A percentile compares a stretch with the other conserved stretches of the same genome.
phyloP scores from a whole-genome alignment of 2,888 invertebrate species.

The Holacanthella duospinosa region DNA sequence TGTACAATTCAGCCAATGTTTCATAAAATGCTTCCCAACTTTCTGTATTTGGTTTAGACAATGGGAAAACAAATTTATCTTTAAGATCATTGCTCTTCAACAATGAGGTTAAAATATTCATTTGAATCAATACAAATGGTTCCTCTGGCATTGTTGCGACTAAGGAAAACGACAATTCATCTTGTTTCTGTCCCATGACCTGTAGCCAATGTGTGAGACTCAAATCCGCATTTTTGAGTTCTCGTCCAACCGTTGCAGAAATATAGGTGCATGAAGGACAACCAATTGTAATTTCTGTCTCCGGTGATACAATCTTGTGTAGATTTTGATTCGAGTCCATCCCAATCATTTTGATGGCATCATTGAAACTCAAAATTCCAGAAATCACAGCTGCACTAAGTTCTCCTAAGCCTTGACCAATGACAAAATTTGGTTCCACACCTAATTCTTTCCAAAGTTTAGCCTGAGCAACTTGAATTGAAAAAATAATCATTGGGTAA shows the following conservation, averaged over 20 bases:
- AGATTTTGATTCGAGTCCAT: not conserved
- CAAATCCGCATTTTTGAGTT: not conserved
- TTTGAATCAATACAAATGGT: not conserved
- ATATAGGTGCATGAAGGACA: not conserved
- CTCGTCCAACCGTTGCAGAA: not conserved
- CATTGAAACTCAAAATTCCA: not conserved
- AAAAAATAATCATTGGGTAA: not conserved
- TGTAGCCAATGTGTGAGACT: not conserved
- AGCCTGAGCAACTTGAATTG: not conserved
- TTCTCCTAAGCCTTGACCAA: not conserved
- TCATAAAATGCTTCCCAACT: not conserved
- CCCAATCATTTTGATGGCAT: not conserved
- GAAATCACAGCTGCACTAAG: not conserved
- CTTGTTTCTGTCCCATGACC: not conserved
- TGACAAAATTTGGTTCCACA: not conserved
- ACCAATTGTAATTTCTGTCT: not conserved
- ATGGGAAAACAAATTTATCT: too few species aligned
- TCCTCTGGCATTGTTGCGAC: not conserved
- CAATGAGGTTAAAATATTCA: too few species aligned
- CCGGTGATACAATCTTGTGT: not conserved
- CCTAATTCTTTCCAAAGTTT: not conserved
- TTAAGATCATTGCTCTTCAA: too few species aligned
- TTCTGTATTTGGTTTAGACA: not conserved
- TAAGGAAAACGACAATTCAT: not conserved
- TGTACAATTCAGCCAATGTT: not conserved